Evolutionary conservation across 1,140 invertebrate genomes (phyloP).

Genomic region (Globodera ellingtonae): DNA sequence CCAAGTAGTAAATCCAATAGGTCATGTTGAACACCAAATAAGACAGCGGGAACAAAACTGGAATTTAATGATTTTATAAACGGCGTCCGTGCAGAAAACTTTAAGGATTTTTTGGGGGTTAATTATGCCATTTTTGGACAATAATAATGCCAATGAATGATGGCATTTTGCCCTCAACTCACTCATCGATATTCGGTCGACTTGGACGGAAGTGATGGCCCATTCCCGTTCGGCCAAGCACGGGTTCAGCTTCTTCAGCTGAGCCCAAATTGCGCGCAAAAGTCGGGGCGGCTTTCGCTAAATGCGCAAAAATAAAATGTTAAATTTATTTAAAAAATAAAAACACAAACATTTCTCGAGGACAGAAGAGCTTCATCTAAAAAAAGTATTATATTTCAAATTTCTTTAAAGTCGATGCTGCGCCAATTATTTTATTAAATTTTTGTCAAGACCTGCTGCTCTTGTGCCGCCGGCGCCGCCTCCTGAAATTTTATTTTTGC

Average conservation of each 20-base stretch:
- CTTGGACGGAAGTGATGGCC: constrained; percentile 63
- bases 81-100: background rate
- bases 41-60: constrained; percentile 28
- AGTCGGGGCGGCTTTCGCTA: background rate
- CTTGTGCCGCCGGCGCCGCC: background rate
- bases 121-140: background rate
- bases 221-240: constrained; percentile 58
- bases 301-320: constrained; percentile 7
- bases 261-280: constrained; percentile 18
- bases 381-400: background rate
- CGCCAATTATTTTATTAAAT: background rate
- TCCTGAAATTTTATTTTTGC: background rate
- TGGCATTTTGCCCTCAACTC: background rate
- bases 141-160: background rate
- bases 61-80: constrained; percentile 18
- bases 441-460: too few relatives aligned
- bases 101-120: background rate
- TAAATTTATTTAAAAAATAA: constrained; percentile 15
- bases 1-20: constrained; percentile 34
- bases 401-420: background rate
- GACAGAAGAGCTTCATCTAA: background rate
- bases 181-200: constrained; percentile 35
- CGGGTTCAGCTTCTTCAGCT: constrained; percentile 20
- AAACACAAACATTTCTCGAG: constrained; percentile 2
- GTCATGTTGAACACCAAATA: constrained; percentile 31